Conservation (phyloP, 2,888 invertebrate genomes). For the Tipula unca region DNA sequence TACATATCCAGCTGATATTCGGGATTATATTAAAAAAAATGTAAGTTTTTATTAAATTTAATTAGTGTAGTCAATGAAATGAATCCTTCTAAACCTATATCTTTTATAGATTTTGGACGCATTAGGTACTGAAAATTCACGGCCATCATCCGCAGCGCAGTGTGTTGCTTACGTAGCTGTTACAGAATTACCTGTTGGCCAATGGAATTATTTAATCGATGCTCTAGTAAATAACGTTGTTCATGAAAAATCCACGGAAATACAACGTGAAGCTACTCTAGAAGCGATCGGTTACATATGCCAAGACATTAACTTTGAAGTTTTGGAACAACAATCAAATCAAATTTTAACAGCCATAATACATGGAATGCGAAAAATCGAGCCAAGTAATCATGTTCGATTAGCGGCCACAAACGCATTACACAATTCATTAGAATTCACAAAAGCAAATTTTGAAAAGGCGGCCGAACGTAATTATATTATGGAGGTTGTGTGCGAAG, state of each 20-base stretch:
- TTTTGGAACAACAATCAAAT: slow-evolving; percentile 86
- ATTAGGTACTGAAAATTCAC: slow-evolving; percentile 88
- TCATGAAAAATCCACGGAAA: slow-evolving; percentile 75
- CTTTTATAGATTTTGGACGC: slow-evolving; percentile 71
- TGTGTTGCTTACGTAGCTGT: slow-evolving; percentile 99
- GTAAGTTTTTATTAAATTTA: slow-evolving; percentile 49
- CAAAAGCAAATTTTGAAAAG: slow-evolving; percentile 95
- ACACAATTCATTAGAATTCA: slow-evolving; percentile 95
- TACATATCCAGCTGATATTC: slow-evolving; percentile 74
- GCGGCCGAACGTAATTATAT: slow-evolving; percentile 97
- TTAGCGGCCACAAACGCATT: slow-evolving; percentile 95
- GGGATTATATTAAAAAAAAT: slow-evolving; percentile 88
- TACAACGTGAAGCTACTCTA: slow-evolving; percentile 91
- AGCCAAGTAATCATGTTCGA: slow-evolving; percentile 87
- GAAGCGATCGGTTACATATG: slow-evolving; percentile 98
- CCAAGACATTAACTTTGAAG: slow-evolving; percentile 94
- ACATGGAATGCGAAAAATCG: slow-evolving; percentile 94
- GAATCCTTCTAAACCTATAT: no score
- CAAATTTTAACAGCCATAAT: slow-evolving; percentile 97
- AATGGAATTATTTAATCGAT: slow-evolving; percentile 88
- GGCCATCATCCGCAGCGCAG: slow-evolving; percentile 97
- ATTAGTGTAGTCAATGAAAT: no score
- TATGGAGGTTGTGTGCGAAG: slow-evolving; percentile 99
- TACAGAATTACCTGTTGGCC: slow-evolving; percentile 83
- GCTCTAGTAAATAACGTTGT: slow-evolving; percentile 87